Percentiles rank a stretch among this genome's conserved stretches.
Conservation (phyloP, 2,113 vertebrate species). For the Chascanopsetta lugubris region DNA sequence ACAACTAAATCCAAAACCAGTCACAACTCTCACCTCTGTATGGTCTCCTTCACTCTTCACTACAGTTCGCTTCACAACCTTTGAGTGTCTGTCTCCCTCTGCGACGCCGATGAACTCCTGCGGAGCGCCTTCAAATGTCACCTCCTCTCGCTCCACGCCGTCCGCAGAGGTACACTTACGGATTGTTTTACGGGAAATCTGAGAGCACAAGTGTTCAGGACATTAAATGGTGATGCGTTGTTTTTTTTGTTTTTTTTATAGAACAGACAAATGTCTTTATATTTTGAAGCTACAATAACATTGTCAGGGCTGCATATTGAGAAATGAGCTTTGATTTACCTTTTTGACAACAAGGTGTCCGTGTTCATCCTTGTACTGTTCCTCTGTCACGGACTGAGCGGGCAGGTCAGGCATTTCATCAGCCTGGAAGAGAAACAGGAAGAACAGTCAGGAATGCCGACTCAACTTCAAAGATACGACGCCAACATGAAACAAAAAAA, state of each 20-base stretch:
- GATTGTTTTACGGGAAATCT: conserved; percentile 92
- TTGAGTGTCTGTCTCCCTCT: conserved; percentile 85
- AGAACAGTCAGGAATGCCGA: conserved; percentile 12
- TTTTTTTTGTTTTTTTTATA: no score
- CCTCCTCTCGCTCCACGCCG: conserved; percentile 84
- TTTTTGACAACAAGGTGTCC: conserved; percentile 89
- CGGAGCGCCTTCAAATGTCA: conserved; percentile 78
- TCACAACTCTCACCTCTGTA: conserved; percentile 83
- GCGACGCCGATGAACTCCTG: conserved; percentile 73
- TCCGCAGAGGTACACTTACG: conserved; percentile 85
- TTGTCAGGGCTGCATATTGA: not conserved
- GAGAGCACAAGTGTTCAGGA: conserved; percentile 20
- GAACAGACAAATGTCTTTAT: not conserved
- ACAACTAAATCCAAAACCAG: not conserved
- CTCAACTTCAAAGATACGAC: not conserved
- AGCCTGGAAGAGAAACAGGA: conserved; percentile 75
- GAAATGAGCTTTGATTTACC: conserved; percentile 75
- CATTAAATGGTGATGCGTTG: not conserved
- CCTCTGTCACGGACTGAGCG: conserved; percentile 86
- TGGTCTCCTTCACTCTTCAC: conserved; percentile 88
- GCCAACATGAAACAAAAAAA: not conserved
- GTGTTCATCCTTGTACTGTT: conserved; percentile 88
- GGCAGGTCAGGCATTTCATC: conserved; percentile 88
- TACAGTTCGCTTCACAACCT: conserved; percentile 87
- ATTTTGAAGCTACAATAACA: not conserved